A percentile compares a stretch with the other conserved stretches of the same genome.
phyloP scores from a whole-genome alignment of 1,140 invertebrate species.

The Hetaerina americana region DNA sequence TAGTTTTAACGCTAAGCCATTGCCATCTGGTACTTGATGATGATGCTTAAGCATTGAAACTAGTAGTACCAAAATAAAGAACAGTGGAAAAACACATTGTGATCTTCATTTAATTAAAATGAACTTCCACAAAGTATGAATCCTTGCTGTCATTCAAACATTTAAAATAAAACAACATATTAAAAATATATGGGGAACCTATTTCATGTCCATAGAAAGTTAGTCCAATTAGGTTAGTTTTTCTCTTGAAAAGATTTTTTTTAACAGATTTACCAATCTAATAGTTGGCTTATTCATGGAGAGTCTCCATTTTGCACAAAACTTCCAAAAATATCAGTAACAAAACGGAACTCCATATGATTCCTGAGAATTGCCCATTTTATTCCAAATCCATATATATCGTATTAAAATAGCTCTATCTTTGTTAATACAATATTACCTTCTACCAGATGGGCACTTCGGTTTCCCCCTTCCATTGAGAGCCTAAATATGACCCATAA shows the following conservation, averaged over 20 bases:
- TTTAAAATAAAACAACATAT: too few relatives aligned
- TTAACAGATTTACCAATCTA: neutral
- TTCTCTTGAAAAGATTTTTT: neutral
- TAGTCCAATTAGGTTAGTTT: too few relatives aligned
- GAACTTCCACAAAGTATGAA: too few relatives aligned
- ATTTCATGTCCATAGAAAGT: too few relatives aligned
- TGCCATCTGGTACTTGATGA: too few relatives aligned
- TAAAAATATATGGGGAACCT: too few relatives aligned
- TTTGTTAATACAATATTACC: neutral
- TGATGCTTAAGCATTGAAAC: too few relatives aligned
- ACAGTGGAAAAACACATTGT: too few relatives aligned
- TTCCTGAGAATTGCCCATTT: neutral
- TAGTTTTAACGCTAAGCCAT: too few relatives aligned
- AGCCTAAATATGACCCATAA: conserved; percentile 40
- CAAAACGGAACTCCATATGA: neutral
- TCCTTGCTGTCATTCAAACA: too few relatives aligned
- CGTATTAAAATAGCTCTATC: neutral
- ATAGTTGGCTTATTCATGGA: neutral
- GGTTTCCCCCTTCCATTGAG: conserved; percentile 41
- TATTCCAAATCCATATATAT: neutral
- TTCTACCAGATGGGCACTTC: conserved; percentile 26
- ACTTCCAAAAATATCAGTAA: neutral
- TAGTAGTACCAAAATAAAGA: too few relatives aligned
- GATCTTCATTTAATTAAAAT: too few relatives aligned
- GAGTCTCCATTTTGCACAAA: neutral